Percentiles rank a stretch among this genome's conserved stretches.
Conservation (phyloP, 1,140 invertebrate genomes). For the Panulirus ornatus region DNA sequence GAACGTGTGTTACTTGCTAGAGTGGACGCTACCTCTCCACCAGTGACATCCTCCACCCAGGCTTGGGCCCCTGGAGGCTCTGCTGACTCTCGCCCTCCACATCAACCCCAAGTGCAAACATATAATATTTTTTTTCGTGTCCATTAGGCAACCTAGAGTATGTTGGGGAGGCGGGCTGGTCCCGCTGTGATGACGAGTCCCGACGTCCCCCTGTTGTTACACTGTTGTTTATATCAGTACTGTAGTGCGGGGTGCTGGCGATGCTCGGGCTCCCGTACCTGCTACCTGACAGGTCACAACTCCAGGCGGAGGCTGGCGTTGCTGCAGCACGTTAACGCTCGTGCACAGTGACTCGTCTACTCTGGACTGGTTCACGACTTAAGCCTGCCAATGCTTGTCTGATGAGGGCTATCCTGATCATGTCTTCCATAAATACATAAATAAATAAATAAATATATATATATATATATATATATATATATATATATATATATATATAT, state of each 20-base stretch:
- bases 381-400: too few relatives aligned
- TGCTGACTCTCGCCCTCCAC: slow-evolving; percentile 9
- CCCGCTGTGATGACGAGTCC: slow-evolving; percentile 23
- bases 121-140: not conserved
- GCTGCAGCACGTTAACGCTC: too few relatives aligned
- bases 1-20: too few relatives aligned
- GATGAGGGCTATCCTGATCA: too few relatives aligned
- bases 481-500: too few relatives aligned
- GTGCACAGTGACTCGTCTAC: too few relatives aligned
- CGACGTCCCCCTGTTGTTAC: slow-evolving; percentile 20
- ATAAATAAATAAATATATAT: too few relatives aligned
- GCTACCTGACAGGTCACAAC: too few relatives aligned
- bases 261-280: not conserved
- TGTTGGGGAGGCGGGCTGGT: slow-evolving; percentile 49
- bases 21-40: too few relatives aligned
- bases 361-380: too few relatives aligned
- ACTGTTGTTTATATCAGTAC: slow-evolving; percentile 14
- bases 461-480: too few relatives aligned
- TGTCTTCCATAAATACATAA: too few relatives aligned
- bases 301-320: not conserved
- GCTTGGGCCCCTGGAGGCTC: not conserved
- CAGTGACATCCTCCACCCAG: not conserved
- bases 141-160: not conserved
- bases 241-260: slow-evolving; percentile 9
- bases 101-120: slow-evolving; percentile 49